Evolutionary conservation across 2,888 invertebrate species (phyloP).

Genomic region (Blastobasis lacticolella): DNA sequence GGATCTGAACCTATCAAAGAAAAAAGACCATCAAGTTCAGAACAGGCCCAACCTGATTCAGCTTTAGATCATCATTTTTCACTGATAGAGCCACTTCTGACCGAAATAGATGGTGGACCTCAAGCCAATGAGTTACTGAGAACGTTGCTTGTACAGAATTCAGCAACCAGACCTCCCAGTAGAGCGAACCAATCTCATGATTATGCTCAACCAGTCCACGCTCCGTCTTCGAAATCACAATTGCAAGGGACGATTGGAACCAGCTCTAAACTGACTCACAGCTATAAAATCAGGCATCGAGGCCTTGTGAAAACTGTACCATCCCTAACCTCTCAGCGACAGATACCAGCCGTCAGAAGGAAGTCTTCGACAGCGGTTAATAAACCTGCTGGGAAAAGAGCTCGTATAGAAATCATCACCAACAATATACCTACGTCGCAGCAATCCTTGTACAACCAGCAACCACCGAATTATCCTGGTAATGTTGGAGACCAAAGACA

Average conservation of each 20-base stretch:
- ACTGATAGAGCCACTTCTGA: background rate
- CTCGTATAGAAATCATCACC: too few relatives aligned
- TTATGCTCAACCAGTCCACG: too few relatives aligned
- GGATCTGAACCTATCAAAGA: background rate
- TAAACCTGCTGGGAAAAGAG: too few relatives aligned
- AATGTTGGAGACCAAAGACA: background rate
- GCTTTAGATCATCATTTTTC: background rate
- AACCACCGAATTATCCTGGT: too few relatives aligned
- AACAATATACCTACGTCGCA: too few relatives aligned
- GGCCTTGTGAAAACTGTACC: background rate
- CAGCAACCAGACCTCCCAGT: too few relatives aligned
- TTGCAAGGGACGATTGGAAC: background rate
- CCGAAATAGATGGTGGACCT: background rate
- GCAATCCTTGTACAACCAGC: too few relatives aligned
- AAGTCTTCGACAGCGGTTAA: too few relatives aligned
- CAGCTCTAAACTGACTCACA: background rate
- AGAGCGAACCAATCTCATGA: too few relatives aligned
- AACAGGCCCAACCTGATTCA: background rate
- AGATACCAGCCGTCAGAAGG: too few relatives aligned
- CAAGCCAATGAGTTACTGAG: background rate
- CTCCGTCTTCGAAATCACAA: background rate
- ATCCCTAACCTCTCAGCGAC: background rate
- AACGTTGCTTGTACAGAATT: background rate
- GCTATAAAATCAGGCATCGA: too few relatives aligned
- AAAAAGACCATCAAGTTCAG: background rate